phyloP scores from a whole-genome alignment of 2,113 vertebrate genomes.

The Fregetta grallaria region DNA sequence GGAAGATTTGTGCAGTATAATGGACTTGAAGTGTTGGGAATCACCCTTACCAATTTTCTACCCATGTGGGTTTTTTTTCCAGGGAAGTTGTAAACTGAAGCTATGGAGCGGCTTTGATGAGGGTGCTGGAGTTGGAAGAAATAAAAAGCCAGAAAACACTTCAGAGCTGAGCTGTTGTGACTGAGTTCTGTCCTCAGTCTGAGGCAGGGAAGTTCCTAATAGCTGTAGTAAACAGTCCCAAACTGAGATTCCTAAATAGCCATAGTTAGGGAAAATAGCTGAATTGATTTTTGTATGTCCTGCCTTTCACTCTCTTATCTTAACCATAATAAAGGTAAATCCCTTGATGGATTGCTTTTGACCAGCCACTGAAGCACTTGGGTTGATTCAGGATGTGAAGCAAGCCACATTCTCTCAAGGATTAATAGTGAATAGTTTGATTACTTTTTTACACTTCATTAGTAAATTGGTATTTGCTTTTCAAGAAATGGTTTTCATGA shows the following conservation, averaged over 20 bases:
- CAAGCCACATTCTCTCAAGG: not conserved
- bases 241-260: not conserved
- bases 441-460: not conserved
- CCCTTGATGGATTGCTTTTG: not conserved
- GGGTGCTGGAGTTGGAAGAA: not conserved
- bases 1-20: not conserved
- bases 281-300: not conserved
- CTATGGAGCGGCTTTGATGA: not conserved
- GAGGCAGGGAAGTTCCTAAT: not conserved
- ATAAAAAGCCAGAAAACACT: not conserved
- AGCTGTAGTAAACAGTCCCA: not conserved
- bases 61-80: too few species aligned
- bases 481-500: not conserved
- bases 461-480: not conserved
- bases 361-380: not conserved
- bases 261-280: not conserved
- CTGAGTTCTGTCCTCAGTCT: not conserved
- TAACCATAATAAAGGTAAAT: not conserved
- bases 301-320: not conserved
- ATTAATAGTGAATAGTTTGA: not conserved
- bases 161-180: not conserved
- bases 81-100: not conserved
- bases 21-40: not conserved
- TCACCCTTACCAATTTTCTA: not conserved
- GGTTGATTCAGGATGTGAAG: not conserved